Evolutionary conservation across 2,113 vertebrate species (phyloP).

Genomic region (Notarius quadriscutis): DNA sequence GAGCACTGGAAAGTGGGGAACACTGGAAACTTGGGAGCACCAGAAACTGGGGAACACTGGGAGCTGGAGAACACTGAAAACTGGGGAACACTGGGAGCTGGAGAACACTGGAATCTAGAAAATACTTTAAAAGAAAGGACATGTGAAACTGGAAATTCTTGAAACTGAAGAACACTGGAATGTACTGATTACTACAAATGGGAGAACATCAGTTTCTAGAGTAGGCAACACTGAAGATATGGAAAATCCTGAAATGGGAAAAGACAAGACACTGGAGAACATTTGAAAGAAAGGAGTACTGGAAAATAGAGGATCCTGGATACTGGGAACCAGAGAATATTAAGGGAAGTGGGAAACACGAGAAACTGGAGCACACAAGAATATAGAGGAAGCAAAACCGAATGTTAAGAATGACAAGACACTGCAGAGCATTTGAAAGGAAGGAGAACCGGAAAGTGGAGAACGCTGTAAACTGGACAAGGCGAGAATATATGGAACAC

Average conservation of each 20-base stretch:
- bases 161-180: neutral
- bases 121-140: neutral
- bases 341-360: neutral
- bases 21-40: neutral
- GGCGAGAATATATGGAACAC: neutral
- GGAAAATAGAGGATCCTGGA: neutral
- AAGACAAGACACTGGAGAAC: neutral
- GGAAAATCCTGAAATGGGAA: neutral
- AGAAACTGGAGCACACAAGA: neutral
- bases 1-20: neutral
- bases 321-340: neutral
- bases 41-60: neutral
- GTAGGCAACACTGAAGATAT: neutral
- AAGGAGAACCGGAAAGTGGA: neutral
- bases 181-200: neutral
- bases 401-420: neutral
- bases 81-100: neutral
- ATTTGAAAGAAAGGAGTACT: neutral
- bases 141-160: neutral
- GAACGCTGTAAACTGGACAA: neutral
- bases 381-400: neutral
- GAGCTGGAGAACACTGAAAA: neutral
- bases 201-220: neutral
- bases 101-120: neutral
- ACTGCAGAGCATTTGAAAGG: neutral